Evolutionary conservation across 2,113 vertebrate species (phyloP).

Genomic region (Phodopus roborovskii): DNA sequence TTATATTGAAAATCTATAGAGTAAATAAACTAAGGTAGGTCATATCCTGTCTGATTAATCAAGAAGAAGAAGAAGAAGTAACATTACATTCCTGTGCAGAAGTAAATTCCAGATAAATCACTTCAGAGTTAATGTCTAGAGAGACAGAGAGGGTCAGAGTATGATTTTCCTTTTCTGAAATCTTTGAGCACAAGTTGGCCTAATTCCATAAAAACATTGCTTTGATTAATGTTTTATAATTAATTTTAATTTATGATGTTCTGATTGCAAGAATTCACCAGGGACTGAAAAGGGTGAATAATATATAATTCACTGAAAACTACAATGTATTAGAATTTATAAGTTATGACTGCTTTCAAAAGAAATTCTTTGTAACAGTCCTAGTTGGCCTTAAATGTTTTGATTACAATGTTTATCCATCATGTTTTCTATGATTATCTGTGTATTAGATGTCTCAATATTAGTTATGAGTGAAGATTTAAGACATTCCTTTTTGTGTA

Average conservation of each 20-base stretch:
- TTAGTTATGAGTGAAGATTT: background rate
- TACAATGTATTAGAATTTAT: background rate
- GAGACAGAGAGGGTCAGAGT: background rate
- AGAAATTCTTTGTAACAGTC: background rate
- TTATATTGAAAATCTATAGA: background rate
- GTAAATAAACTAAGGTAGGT: background rate
- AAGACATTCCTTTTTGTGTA: background rate
- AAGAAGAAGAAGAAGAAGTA: slow-evolving; percentile 33
- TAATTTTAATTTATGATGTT: slow-evolving; percentile 16
- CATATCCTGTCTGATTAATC: background rate
- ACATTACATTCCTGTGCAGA: background rate
- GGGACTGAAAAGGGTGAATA: background rate
- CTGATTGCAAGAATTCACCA: slow-evolving; percentile 16
- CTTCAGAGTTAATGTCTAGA: background rate
- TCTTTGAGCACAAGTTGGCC: background rate
- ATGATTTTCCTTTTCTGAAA: background rate
- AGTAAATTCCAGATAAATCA: background rate
- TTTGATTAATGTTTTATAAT: slow-evolving; percentile 7
- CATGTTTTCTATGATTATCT: background rate
- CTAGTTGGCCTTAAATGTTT: background rate
- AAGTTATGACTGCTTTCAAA: slow-evolving; percentile 29
- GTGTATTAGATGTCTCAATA: background rate
- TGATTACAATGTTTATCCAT: background rate
- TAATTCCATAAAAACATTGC: background rate
- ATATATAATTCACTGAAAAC: background rate